These are phyloP conservation scores for Oreortyx pictus DNA, from an alignment of 2,797 vertebrate genomes.

Conservation along the genomic window DNA sequence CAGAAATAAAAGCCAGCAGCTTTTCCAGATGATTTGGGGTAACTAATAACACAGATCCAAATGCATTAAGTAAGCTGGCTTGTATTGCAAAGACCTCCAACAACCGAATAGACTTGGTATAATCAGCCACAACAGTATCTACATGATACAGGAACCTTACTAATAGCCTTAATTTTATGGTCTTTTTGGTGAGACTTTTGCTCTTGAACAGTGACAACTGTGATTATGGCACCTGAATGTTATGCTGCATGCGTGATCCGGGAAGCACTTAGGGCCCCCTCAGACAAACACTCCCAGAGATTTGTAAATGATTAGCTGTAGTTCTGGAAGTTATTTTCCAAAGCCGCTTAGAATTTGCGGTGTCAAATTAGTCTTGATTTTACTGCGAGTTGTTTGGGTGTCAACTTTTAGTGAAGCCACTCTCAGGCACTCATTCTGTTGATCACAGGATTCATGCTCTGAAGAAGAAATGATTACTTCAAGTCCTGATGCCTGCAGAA, in stretches of 20 bases:
- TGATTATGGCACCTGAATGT: not conserved
- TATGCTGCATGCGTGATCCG: not conserved
- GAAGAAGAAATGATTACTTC: not conserved
- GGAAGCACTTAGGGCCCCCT: not conserved
- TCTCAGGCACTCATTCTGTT: not conserved
- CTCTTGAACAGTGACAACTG: not conserved
- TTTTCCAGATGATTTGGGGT: slow-evolving; percentile 33
- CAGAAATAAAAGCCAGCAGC: slow-evolving; percentile 56
- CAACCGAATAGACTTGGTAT: not conserved
- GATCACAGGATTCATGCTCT: not conserved
- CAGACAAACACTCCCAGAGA: not conserved
- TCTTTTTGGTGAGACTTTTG: not conserved
- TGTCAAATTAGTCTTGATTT: slow-evolving; percentile 4
- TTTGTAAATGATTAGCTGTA: not conserved
- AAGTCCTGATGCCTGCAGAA: not conserved
- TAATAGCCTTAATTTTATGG: not conserved
- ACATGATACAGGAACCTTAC: not conserved
- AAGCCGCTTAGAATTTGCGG: not conserved
- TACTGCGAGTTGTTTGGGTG: not conserved
- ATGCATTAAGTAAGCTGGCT: slow-evolving; percentile 25
- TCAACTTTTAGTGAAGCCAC: not conserved
- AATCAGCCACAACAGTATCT: not conserved
- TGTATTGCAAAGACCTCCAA: slow-evolving; percentile 14
- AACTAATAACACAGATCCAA: slow-evolving; percentile 32
- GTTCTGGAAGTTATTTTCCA: slow-evolving; percentile 31